Conservation (phyloP, 2,113 vertebrate species). For the Drymodes brunneopygia region DNA sequence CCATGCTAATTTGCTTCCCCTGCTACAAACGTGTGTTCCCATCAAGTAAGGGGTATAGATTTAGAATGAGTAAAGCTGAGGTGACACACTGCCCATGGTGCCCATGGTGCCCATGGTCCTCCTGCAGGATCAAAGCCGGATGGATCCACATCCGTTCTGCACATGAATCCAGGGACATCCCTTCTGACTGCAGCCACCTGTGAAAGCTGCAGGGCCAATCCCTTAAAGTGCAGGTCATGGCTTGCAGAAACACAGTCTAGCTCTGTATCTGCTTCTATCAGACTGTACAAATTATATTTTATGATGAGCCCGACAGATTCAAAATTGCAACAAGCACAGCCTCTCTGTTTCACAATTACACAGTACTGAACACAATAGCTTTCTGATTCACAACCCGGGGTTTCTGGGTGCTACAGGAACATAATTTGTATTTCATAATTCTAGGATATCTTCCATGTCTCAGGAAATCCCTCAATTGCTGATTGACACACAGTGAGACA, state of each 20-base stretch:
- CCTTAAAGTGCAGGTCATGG: neutral
- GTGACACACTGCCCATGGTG: neutral
- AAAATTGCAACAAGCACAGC: neutral
- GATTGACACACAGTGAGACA: neutral
- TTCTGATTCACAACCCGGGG: neutral
- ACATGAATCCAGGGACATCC: neutral
- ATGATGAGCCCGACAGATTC: neutral
- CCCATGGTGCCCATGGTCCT: rapidly evolving
- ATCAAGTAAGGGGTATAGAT: neutral
- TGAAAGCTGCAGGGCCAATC: neutral
- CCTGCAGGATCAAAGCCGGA: neutral
- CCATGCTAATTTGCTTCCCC: neutral
- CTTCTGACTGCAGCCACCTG: neutral
- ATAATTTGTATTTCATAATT: neutral
- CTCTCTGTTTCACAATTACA: neutral
- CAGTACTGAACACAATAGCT: neutral
- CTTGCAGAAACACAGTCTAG: neutral
- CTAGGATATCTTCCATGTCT: neutral
- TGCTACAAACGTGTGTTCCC: neutral
- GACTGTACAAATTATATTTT: neutral
- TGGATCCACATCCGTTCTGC: neutral
- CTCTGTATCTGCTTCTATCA: neutral
- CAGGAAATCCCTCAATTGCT: neutral
- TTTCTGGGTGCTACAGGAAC: neutral
- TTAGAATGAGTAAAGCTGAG: neutral